Conservation (phyloP, 1,140 invertebrate species). For the Zophobas morio region DNA sequence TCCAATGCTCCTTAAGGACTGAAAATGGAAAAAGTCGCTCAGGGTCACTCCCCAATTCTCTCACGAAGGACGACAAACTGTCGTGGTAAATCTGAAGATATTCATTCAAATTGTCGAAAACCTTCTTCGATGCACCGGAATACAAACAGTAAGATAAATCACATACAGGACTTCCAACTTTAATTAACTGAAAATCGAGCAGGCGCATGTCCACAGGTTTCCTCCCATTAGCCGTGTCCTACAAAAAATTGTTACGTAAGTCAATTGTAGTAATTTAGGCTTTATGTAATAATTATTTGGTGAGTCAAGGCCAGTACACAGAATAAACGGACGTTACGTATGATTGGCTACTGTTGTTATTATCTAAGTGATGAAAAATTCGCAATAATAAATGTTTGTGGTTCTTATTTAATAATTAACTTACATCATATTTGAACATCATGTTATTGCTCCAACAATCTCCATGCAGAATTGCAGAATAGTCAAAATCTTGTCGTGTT, state of each 20-base stretch:
- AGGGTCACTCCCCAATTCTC: conserved; percentile 62
- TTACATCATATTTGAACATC: conserved; percentile 67
- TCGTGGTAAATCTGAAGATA: conserved; percentile 46
- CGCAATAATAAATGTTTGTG: too few species aligned
- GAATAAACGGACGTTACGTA: too few species aligned
- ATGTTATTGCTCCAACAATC: conserved; percentile 71
- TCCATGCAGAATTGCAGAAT: conserved; percentile 64
- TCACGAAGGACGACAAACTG: conserved; percentile 62
- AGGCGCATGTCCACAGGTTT: not conserved
- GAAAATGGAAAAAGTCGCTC: conserved; percentile 57
- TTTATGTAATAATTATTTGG: too few species aligned
- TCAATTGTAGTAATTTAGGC: too few species aligned
- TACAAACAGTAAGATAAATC: conserved; percentile 52
- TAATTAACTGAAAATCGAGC: conserved; percentile 44
- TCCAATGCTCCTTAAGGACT: conserved; percentile 65
- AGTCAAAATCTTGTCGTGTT: not conserved
- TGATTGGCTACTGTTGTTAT: too few species aligned
- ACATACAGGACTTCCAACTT: conserved; percentile 37
- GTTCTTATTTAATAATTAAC: too few species aligned
- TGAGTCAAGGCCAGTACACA: too few species aligned
- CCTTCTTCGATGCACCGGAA: conserved; percentile 27
- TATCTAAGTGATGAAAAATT: too few species aligned
- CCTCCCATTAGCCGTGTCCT: not conserved
- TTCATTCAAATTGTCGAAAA: conserved; percentile 32
- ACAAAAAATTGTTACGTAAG: not conserved